Evolutionary conservation across 2,888 invertebrate species (phyloP).

Genomic region (Unio pictorum): DNA sequence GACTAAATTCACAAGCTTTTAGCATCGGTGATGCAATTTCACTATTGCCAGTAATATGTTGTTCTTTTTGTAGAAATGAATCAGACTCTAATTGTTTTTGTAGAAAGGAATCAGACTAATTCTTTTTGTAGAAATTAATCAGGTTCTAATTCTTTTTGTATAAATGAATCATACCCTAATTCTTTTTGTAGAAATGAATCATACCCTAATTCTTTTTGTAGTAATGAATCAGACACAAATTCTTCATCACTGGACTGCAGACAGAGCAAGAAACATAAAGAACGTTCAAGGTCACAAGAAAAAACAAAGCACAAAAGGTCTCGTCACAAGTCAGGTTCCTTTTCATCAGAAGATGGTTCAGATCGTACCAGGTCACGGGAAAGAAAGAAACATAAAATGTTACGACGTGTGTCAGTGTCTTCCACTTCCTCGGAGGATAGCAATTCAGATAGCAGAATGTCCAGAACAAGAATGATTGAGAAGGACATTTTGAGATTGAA

Average conservation of each 20-base stretch:
- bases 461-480: slow-evolving; percentile 15
- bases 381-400: slow-evolving; percentile 7
- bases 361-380: slow-evolving; percentile 23
- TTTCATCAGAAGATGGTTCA: slow-evolving; percentile 9
- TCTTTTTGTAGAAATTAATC: not conserved
- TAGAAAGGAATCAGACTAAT: not conserved
- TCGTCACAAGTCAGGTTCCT: slow-evolving; percentile 13
- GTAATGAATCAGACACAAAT: too few species aligned
- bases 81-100: too few species aligned
- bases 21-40: too few species aligned
- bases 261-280: slow-evolving; percentile 7
- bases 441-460: slow-evolving; percentile 2
- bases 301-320: slow-evolving; percentile 28
- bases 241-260: not conserved
- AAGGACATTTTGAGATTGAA: slow-evolving; percentile 27
- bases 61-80: too few species aligned
- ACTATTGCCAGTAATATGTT: too few species aligned
- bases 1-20: too few species aligned
- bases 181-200: too few species aligned
- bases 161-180: slow-evolving; percentile 1
- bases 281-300: slow-evolving; percentile 36
- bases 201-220: too few species aligned
- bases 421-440: slow-evolving; percentile 8
- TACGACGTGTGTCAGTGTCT: slow-evolving; percentile 12
- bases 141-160: not conserved